Percentiles rank a stretch among this genome's conserved stretches.
These are phyloP conservation scores for Atlantisia rogersi DNA, from an alignment of 2,113 vertebrate genomes.

Conservation along the genomic window DNA sequence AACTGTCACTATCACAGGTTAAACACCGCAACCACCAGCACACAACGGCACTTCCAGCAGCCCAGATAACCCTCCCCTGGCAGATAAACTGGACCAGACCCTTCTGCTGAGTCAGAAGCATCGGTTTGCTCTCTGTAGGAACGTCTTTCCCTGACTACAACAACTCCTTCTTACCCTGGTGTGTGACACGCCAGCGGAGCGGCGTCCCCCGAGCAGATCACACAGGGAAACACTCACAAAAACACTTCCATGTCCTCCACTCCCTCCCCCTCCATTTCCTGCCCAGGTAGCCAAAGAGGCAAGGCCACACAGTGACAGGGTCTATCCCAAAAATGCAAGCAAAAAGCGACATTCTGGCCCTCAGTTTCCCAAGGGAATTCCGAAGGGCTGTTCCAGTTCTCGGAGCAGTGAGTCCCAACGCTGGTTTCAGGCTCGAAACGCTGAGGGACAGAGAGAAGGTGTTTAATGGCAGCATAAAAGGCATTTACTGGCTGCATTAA, in stretches of 20 bases:
- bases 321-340: not conserved
- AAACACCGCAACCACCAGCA: too few relatives aligned
- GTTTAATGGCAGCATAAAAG: not conserved
- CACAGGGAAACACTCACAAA: not conserved
- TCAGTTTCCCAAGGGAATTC: not conserved
- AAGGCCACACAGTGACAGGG: not conserved
- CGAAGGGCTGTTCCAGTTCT: rapidly evolving
- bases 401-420: not conserved
- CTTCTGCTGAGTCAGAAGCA: not conserved
- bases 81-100: not conserved
- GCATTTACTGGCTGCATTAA: not conserved
- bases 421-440: not conserved
- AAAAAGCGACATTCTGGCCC: not conserved
- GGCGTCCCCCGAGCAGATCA: too few relatives aligned
- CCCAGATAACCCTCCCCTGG: not conserved
- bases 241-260: not conserved
- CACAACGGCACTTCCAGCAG: not conserved
- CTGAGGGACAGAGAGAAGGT: not conserved
- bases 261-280: not conserved
- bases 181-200: not conserved
- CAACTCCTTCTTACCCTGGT: too few relatives aligned
- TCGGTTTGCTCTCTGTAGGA: not conserved
- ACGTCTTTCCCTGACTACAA: not conserved
- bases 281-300: too few relatives aligned
- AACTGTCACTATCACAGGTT: not conserved